A percentile compares a stretch with the other conserved stretches of the same genome.
Evolutionary conservation across 1,140 invertebrate species (phyloP).

Genomic region (Leptonema lineaticorne): DNA sequence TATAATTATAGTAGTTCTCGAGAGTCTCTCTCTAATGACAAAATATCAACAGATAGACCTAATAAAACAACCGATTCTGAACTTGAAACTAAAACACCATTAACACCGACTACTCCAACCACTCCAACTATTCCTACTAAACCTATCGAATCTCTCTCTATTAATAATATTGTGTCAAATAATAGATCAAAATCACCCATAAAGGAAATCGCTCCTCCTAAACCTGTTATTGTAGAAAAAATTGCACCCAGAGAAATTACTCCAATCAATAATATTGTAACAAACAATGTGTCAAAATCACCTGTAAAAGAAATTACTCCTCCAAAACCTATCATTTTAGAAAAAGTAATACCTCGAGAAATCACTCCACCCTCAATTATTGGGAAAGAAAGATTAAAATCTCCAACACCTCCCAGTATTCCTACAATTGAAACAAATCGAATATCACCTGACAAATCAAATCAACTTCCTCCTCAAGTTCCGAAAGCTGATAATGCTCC

Average conservation of each 20-base stretch:
- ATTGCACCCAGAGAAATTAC: not conserved
- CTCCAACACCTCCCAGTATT: conserved; percentile 19
- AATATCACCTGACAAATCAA: conserved; percentile 47
- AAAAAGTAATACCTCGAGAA: conserved; percentile 6
- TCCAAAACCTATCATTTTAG: not conserved
- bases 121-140: not conserved
- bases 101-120: not conserved
- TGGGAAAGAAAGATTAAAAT: conserved; percentile 30
- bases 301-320: not conserved
- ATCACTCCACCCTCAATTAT: conserved; percentile 9
- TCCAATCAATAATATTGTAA: no score
- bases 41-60: conserved; percentile 33
- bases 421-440: conserved; percentile 1
- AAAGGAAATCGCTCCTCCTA: no score
- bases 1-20: conserved; percentile 45
- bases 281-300: not conserved
- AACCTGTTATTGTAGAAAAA: not conserved
- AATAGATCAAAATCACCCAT: not conserved
- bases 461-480: conserved; percentile 60
- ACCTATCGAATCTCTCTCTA: not conserved
- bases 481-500: conserved; percentile 57
- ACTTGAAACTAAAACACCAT: not conserved
- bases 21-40: conserved; percentile 44
- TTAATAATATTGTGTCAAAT: no score
- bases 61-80: conserved; percentile 36